Conservation (phyloP, 1,140 invertebrate genomes). For the Drosophila parvula region DNA sequence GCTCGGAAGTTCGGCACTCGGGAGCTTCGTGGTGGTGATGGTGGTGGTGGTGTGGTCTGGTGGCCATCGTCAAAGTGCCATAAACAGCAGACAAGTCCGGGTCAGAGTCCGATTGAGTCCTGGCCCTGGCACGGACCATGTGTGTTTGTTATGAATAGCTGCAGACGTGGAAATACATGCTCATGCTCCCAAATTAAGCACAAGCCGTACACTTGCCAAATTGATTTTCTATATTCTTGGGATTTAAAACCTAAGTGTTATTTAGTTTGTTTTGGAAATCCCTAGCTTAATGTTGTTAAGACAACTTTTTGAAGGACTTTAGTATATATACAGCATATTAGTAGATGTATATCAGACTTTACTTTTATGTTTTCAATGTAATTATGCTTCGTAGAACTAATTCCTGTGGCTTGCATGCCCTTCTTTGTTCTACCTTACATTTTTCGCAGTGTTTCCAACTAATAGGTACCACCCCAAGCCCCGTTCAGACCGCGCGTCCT, state of each 20-base stretch:
- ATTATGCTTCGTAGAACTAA: too few relatives aligned
- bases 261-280: not conserved
- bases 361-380: not conserved
- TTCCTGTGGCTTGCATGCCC: not conserved
- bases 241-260: not conserved
- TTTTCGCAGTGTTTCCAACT: constrained; percentile 3
- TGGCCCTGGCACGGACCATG: constrained; percentile 23
- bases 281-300: too few relatives aligned
- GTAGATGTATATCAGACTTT: too few relatives aligned
- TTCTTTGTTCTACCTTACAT: not conserved
- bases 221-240: too few relatives aligned
- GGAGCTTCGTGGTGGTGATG: not conserved
- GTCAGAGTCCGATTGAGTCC: constrained; percentile 38
- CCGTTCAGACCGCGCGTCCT: constrained; percentile 1
- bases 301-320: too few relatives aligned
- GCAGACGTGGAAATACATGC: constrained; percentile 53
- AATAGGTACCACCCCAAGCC: constrained; percentile 3
- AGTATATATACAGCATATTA: too few relatives aligned
- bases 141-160: constrained; percentile 68
- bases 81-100: constrained; percentile 52
- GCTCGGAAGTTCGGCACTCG: constrained; percentile 4
- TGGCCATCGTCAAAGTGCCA: constrained; percentile 50
- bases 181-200: constrained; percentile 47
- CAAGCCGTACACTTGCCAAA: constrained; percentile 13
- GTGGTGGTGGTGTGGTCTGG: not conserved